Conservation (phyloP, 2,888 invertebrate species). For the Adelphocoris suturalis region DNA sequence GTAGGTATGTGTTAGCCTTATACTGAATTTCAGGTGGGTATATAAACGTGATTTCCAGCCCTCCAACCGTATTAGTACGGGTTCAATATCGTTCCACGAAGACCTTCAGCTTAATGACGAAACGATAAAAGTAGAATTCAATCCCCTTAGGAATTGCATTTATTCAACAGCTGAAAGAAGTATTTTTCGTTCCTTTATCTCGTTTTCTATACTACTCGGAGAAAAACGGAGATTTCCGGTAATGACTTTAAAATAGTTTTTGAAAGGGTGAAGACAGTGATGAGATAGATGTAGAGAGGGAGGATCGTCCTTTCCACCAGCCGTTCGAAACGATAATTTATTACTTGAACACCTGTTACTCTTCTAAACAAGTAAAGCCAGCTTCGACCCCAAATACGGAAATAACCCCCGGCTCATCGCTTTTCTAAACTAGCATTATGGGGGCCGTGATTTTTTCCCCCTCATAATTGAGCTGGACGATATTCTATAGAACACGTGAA, state of each 20-base stretch:
- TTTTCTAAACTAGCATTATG: background rate
- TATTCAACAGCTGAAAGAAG: constrained; percentile 44
- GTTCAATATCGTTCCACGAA: background rate
- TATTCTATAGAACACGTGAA: no score
- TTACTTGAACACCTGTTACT: constrained; percentile 68
- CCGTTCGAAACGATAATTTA: constrained; percentile 62
- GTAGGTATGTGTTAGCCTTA: no score
- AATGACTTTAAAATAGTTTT: constrained; percentile 67
- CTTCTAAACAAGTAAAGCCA: constrained; percentile 55
- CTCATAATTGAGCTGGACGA: no score
- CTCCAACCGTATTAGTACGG: no score
- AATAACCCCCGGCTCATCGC: background rate
- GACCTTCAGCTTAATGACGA: background rate
- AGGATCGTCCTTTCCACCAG: background rate
- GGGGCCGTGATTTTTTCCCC: background rate
- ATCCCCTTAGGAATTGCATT: background rate
- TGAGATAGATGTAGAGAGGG: background rate
- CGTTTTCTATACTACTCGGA: background rate
- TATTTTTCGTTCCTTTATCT: constrained; percentile 19
- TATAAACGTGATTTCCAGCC: no score
- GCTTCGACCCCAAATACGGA: constrained; percentile 38
- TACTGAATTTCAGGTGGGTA: no score
- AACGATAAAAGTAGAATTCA: constrained; percentile 27
- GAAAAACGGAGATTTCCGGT: constrained; percentile 52
- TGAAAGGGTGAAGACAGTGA: constrained; percentile 48